phyloP scores from a whole-genome alignment of 1,140 invertebrate species.

The Amyelois transitella region DNA sequence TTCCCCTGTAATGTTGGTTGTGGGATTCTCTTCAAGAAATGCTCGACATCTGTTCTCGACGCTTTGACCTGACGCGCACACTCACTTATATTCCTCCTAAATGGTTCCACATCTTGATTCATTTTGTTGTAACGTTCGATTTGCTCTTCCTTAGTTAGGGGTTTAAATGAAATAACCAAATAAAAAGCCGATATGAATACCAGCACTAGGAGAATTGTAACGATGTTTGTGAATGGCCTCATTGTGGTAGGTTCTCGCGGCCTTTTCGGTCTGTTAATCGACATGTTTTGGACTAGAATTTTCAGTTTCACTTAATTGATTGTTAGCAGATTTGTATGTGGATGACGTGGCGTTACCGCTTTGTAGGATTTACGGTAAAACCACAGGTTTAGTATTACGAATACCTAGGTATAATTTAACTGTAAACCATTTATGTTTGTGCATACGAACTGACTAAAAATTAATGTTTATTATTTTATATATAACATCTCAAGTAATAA shows the following conservation, averaged over 20 bases:
- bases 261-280: slow-evolving; percentile 14
- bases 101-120: slow-evolving; percentile 56
- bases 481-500: no score
- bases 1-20: slow-evolving; percentile 54
- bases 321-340: neutral
- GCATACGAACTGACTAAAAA: no score
- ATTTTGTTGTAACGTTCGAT: slow-evolving; percentile 49
- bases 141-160: slow-evolving; percentile 51
- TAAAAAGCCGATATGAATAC: slow-evolving; percentile 24
- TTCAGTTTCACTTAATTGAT: neutral
- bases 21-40: slow-evolving; percentile 57
- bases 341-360: neutral
- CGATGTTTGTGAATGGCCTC: slow-evolving; percentile 14
- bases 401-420: no score
- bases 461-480: no score
- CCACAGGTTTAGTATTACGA: neutral
- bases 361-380: neutral
- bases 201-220: slow-evolving; percentile 16
- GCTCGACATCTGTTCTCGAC: slow-evolving; percentile 51
- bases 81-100: slow-evolving; percentile 56
- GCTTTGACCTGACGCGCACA: slow-evolving; percentile 62
- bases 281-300: slow-evolving; percentile 7
- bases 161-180: slow-evolving; percentile 35
- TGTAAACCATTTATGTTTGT: no score
- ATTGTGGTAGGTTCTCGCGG: slow-evolving; percentile 14